Conservation (phyloP, 2,113 vertebrate species). For the Pseudois nayaur region DNA sequence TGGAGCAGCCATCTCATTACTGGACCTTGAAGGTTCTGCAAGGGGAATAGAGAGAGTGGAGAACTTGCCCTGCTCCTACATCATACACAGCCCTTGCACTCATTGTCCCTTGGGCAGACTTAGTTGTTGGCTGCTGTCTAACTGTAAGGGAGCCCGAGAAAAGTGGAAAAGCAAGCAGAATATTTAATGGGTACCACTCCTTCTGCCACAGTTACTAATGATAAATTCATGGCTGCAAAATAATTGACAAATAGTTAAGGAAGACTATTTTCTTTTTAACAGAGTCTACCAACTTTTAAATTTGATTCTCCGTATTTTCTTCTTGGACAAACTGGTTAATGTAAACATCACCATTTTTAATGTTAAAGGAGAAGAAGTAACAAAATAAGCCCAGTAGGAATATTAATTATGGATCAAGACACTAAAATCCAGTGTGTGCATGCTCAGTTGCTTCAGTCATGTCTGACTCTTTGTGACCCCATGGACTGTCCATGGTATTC, state of each 20-base stretch:
- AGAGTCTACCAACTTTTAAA: background rate
- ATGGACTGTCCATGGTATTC: background rate
- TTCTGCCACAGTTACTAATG: background rate
- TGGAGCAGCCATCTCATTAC: background rate
- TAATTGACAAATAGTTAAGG: background rate
- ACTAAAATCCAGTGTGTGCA: background rate
- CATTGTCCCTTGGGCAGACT: background rate
- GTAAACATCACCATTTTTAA: background rate
- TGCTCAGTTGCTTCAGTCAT: background rate
- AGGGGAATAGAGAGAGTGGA: background rate
- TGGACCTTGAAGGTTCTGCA: background rate
- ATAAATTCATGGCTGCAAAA: background rate
- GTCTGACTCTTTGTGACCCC: background rate
- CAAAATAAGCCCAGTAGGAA: background rate
- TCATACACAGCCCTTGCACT: background rate
- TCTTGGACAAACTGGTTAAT: background rate
- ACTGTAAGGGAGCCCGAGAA: background rate
- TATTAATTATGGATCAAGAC: background rate
- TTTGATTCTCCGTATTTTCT: background rate
- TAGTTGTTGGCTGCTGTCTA: background rate
- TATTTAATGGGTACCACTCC: background rate
- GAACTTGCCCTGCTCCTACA: background rate
- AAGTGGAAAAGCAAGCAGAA: background rate
- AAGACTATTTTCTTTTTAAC: background rate
- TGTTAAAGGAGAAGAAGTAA: background rate